These are phyloP conservation scores for Onychomys arenicola DNA, from an alignment of 2,797 vertebrate genomes.

Conservation along the genomic window DNA sequence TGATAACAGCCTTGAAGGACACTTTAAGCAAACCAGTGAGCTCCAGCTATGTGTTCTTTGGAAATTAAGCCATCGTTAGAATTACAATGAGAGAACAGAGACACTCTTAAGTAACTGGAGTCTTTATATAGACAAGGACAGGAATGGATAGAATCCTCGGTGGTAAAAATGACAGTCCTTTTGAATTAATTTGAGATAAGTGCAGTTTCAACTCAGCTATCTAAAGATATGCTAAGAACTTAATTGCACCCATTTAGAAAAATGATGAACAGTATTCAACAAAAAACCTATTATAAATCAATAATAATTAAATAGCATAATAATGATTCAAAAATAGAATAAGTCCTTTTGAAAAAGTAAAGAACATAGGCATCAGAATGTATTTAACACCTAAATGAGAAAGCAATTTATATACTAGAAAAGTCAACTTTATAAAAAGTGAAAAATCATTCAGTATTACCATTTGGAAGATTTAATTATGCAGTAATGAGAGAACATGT, in stretches of 20 bases:
- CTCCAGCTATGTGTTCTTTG: not conserved
- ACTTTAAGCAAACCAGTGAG: not conserved
- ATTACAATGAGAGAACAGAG: not conserved
- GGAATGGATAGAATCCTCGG: not conserved
- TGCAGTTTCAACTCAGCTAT: not conserved
- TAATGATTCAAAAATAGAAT: conserved; percentile 56
- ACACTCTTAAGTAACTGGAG: not conserved
- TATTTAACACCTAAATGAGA: not conserved
- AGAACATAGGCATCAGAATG: conserved; percentile 24
- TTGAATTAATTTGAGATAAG: conserved; percentile 24
- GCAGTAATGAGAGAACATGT: not conserved
- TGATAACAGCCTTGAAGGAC: not conserved
- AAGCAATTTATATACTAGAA: not conserved
- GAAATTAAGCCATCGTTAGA: not conserved
- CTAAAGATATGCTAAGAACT: conserved; percentile 36
- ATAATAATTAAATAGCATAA: conserved; percentile 52
- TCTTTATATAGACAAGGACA: not conserved
- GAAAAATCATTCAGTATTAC: not conserved
- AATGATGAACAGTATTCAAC: conserved; percentile 14
- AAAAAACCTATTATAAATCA: conserved; percentile 37
- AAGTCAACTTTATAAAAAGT: conserved; percentile 10
- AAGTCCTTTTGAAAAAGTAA: conserved; percentile 34
- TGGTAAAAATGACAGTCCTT: not conserved
- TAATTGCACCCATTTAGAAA: conserved; percentile 43
- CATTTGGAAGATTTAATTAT: conserved; percentile 36